These are phyloP conservation scores for Petrocephalus microphthalmus DNA, from an alignment of 2,113 vertebrate species.

Conservation along the genomic window DNA sequence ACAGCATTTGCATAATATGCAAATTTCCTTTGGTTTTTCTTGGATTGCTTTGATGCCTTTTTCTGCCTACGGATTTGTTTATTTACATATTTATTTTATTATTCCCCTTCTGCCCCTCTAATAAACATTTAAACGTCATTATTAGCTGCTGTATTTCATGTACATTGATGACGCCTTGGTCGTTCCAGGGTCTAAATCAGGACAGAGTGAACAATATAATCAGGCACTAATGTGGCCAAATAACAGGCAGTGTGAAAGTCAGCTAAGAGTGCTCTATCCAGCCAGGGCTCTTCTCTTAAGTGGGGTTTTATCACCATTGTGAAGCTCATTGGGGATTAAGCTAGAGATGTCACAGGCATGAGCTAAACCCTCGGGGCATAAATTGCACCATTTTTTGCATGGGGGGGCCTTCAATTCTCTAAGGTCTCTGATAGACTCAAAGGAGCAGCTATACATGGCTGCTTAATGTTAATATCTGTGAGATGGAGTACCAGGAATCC, in stretches of 20 bases:
- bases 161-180: neutral
- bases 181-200: neutral
- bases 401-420: too few relatives aligned
- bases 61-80: neutral
- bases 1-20: constrained; percentile 13
- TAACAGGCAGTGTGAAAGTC: neutral
- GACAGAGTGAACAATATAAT: neutral
- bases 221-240: neutral
- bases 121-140: neutral
- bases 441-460: too few relatives aligned
- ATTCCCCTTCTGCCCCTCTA: neutral
- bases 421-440: neutral
- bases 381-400: neutral
- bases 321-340: constrained; percentile 10
- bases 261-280: neutral
- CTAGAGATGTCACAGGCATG: neutral
- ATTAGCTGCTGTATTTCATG: neutral
- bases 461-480: neutral
- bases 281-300: constrained; percentile 9
- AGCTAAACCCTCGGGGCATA: neutral
- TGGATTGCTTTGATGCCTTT: constrained; percentile 3
- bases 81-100: constrained; percentile 14
- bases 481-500: neutral
- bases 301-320: neutral
- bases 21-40: neutral